Evolutionary conservation across 2,797 vertebrate genomes (phyloP).

Genomic region (Garrulus glandarius): DNA sequence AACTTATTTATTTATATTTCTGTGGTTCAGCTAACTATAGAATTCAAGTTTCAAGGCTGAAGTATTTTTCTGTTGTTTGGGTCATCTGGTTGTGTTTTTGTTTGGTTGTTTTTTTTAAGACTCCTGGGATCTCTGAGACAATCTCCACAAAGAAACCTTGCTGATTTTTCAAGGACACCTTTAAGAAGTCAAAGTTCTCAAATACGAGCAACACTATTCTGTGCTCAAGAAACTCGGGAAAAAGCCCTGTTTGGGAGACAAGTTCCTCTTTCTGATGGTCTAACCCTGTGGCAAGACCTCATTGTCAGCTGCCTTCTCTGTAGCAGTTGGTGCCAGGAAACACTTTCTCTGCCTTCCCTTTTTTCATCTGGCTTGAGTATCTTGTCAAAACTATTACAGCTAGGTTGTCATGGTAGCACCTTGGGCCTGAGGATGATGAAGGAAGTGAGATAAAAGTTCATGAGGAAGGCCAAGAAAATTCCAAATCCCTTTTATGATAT

Average conservation of each 20-base stretch:
- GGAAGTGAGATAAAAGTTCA: neutral
- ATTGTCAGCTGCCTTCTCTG: neutral
- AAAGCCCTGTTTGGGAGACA: neutral
- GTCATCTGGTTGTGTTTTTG: neutral
- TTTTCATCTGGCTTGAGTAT: neutral
- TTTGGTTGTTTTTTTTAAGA: neutral
- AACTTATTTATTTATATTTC: neutral
- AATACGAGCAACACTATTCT: neutral
- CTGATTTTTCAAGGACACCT: neutral
- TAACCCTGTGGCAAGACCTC: neutral
- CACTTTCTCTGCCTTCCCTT: neutral
- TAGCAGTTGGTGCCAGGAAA: neutral
- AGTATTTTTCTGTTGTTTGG: neutral
- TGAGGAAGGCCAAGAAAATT: neutral
- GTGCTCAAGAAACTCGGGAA: neutral
- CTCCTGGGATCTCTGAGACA: neutral
- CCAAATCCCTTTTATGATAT: neutral
- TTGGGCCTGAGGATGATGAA: neutral
- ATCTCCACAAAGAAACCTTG: neutral
- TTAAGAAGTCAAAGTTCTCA: neutral
- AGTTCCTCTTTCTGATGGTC: neutral
- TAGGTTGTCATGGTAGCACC: neutral
- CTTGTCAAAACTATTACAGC: neutral
- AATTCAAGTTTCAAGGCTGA: neutral
- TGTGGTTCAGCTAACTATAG: neutral